A percentile compares a stretch with the other conserved stretches of the same genome.
Conservation (phyloP, 2,888 invertebrate species). For the Lasioglossum vierecki region DNA sequence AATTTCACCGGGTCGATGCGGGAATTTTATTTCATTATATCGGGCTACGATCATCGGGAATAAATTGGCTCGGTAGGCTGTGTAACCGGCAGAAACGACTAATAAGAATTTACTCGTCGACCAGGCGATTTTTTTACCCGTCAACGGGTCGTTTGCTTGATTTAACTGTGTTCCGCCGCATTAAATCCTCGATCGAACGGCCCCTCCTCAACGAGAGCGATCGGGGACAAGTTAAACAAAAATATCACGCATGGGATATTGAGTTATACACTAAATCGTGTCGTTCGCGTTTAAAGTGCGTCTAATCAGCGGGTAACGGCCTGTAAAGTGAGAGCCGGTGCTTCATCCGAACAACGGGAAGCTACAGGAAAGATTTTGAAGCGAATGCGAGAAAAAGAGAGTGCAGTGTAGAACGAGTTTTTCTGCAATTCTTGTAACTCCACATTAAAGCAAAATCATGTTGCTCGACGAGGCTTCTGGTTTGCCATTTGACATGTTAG, state of each 20-base stretch:
- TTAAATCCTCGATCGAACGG: neutral
- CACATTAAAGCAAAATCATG: neutral
- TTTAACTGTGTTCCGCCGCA: neutral
- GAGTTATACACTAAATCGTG: neutral
- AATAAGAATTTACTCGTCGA: conserved; percentile 1
- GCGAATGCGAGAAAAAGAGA: neutral
- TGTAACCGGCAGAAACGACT: neutral
- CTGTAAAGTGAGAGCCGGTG: neutral
- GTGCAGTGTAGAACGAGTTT: neutral
- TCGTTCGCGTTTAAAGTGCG: neutral
- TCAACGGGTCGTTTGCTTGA: neutral
- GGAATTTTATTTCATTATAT: conserved; percentile 31
- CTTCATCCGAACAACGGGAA: neutral
- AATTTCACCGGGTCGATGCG: conserved; percentile 34
- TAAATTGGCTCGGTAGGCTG: neutral
- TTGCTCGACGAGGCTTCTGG: neutral
- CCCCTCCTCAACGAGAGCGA: neutral
- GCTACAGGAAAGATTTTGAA: neutral
- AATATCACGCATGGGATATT: neutral
- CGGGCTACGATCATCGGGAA: neutral
- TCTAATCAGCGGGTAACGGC: neutral
- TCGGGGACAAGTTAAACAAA: neutral
- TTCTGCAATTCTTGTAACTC: neutral
- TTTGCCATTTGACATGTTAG: neutral
- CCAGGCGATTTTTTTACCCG: neutral